These are phyloP conservation scores for Seira ritae DNA, from an alignment of 2,888 invertebrate genomes.

Conservation along the genomic window DNA sequence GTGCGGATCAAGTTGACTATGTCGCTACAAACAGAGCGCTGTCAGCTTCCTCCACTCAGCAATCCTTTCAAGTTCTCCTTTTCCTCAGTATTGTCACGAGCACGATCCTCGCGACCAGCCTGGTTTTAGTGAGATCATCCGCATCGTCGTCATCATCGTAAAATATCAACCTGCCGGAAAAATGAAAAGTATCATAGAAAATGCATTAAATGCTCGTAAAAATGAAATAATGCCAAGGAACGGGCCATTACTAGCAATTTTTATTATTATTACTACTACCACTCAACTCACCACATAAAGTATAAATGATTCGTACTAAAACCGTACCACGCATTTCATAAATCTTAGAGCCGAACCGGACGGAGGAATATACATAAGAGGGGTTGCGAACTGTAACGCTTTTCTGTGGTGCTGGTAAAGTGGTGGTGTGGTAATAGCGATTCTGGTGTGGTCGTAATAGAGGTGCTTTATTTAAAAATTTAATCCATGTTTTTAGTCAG, in stretches of 20 bases:
- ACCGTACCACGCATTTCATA: background rate
- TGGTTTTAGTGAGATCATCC: conserved; percentile 42
- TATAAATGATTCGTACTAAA: background rate
- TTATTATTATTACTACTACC: background rate
- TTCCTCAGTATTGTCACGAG: conserved; percentile 36
- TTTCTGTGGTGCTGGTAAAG: background rate
- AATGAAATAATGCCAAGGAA: conserved; percentile 35
- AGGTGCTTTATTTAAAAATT: background rate
- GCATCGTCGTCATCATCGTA: conserved; percentile 25
- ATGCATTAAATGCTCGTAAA: conserved; percentile 19
- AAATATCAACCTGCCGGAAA: background rate
- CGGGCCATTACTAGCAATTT: conserved; percentile 40
- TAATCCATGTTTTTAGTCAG: background rate
- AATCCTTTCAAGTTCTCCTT: conserved; percentile 47
- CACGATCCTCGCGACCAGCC: conserved; percentile 43
- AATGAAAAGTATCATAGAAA: conserved; percentile 1
- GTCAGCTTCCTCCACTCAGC: conserved; percentile 26
- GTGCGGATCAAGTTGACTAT: conserved; percentile 47
- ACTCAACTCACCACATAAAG: background rate
- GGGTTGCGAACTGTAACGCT: background rate
- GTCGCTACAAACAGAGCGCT: conserved; percentile 43
- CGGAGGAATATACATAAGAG: background rate
- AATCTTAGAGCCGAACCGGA: background rate
- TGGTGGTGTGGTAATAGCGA: background rate
- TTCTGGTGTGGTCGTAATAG: background rate